Percentiles rank a stretch among this genome's conserved stretches.
Conservation (phyloP, 2,797 vertebrate genomes). For the Molossus alvarezi region DNA sequence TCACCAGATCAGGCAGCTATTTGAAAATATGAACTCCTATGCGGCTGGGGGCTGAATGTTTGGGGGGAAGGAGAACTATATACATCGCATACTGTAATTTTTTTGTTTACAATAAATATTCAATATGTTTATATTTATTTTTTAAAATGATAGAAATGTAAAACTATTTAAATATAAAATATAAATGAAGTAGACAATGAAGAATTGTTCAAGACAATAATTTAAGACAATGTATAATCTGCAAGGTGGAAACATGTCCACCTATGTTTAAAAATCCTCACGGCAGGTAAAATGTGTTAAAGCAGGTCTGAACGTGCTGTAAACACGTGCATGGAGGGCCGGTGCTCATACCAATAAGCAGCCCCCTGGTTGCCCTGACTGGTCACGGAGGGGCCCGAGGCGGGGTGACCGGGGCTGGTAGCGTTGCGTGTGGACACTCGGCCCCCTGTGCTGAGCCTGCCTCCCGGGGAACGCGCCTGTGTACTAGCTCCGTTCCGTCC, state of each 20-base stretch:
- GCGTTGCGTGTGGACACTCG: too few species aligned
- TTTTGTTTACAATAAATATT: too few species aligned
- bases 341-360: too few species aligned
- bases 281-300: neutral
- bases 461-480: neutral
- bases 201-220: too few species aligned
- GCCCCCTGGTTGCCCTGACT: fast-evolving
- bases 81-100: too few species aligned
- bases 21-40: neutral
- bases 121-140: too few species aligned
- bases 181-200: too few species aligned
- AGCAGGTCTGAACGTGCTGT: neutral
- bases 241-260: neutral
- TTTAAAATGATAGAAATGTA: too few species aligned
- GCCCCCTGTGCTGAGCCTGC: neutral
- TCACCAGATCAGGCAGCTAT: neutral
- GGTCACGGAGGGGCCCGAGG: neutral
- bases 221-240: neutral
- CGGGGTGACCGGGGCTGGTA: too few species aligned
- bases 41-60: too few species aligned
- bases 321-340: fast-evolving
- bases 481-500: neutral
- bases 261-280: neutral
- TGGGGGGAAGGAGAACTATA: too few species aligned
- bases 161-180: too few species aligned